Evolutionary conservation across 2,797 vertebrate species (phyloP).

Genomic region (Rhinoraja longicauda): DNA sequence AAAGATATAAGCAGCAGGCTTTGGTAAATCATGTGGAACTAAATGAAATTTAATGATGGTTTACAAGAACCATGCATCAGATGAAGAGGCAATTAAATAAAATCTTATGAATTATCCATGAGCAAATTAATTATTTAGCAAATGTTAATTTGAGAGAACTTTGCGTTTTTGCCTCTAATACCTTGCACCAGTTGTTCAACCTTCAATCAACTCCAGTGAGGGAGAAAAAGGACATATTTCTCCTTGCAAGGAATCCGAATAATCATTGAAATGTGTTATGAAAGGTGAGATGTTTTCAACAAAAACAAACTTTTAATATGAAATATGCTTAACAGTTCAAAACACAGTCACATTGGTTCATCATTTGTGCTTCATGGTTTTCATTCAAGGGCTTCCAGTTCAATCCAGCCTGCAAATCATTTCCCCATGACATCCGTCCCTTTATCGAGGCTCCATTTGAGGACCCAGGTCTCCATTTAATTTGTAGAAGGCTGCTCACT

Average conservation of each 20-base stretch:
- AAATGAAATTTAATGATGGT: conserved; percentile 71
- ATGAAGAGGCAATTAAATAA: conserved; percentile 67
- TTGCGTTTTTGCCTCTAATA: background rate
- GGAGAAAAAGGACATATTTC: background rate
- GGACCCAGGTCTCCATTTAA: background rate
- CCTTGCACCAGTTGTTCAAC: conserved; percentile 18
- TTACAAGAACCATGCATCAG: conserved; percentile 64
- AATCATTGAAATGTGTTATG: background rate
- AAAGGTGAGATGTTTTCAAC: background rate
- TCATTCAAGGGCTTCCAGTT: background rate
- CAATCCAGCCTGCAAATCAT: background rate
- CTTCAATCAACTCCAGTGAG: background rate
- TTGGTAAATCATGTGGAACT: conserved; percentile 70
- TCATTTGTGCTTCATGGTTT: too few relatives aligned
- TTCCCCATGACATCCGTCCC: too few relatives aligned
- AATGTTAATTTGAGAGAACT: conserved; percentile 52
- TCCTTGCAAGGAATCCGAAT: background rate
- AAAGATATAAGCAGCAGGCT: conserved; percentile 59
- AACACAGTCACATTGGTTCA: background rate
- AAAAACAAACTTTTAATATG: background rate
- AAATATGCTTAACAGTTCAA: background rate
- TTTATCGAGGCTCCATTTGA: too few relatives aligned
- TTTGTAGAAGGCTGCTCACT: background rate
- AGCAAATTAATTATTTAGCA: conserved; percentile 46
- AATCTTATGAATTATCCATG: conserved; percentile 65